These are phyloP conservation scores for Hypotaenidia philippensis DNA, from an alignment of 2,797 vertebrate species.

Conservation along the genomic window DNA sequence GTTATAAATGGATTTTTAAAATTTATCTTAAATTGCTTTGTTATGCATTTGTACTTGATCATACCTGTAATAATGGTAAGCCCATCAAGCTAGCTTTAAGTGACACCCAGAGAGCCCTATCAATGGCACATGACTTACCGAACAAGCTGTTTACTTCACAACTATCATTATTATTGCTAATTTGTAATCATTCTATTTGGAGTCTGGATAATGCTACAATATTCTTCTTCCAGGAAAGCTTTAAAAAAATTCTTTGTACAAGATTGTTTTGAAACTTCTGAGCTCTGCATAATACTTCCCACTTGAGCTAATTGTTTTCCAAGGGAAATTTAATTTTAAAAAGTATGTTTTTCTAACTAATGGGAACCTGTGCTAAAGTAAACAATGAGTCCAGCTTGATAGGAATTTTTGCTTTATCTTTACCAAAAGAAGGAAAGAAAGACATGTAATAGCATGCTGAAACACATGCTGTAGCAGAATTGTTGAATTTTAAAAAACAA, in stretches of 20 bases:
- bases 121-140: not conserved
- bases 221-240: constrained; percentile 19
- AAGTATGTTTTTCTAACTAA: constrained; percentile 62
- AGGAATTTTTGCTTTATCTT: constrained; percentile 44
- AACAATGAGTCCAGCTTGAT: constrained; percentile 7
- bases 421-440: constrained; percentile 43
- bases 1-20: not conserved
- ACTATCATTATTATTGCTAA: not conserved
- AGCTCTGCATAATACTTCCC: constrained; percentile 46
- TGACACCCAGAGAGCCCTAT: not conserved
- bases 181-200: not conserved
- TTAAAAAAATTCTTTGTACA: not conserved
- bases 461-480: constrained; percentile 12
- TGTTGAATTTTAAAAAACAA: constrained; percentile 33
- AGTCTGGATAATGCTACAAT: not conserved
- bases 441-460: not conserved
- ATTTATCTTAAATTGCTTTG: not conserved
- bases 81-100: not conserved
- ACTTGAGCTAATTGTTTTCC: constrained; percentile 59
- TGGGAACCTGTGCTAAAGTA: constrained; percentile 42
- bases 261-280: constrained; percentile 41
- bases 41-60: not conserved
- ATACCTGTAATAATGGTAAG: not conserved
- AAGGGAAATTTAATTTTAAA: constrained; percentile 63
- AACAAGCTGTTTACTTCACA: not conserved